Evolutionary conservation across 2,888 invertebrate species (phyloP).

Genomic region (Caenorhabditis afra): DNA sequence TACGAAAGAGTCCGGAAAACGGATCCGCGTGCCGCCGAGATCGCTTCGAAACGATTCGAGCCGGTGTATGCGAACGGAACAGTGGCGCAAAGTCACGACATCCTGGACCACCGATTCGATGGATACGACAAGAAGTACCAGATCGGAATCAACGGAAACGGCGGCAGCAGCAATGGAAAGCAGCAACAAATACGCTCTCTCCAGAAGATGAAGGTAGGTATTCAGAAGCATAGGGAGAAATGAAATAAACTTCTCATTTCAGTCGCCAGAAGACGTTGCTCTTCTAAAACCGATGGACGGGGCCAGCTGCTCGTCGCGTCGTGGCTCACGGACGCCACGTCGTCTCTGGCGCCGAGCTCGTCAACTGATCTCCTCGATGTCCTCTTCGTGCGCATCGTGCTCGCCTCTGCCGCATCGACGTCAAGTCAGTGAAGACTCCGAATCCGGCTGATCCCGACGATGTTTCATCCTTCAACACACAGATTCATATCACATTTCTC

Average conservation of each 20-base stretch:
- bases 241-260: constrained; percentile 7
- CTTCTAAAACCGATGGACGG: constrained; percentile 48
- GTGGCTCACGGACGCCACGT: constrained; percentile 38
- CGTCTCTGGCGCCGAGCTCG: constrained; percentile 50
- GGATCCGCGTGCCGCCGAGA: constrained; percentile 50
- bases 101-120: constrained; percentile 41
- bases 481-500: constrained; percentile 18
- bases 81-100: constrained; percentile 19
- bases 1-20: constrained; percentile 47
- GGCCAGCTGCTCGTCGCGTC: constrained; percentile 5
- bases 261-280: constrained; percentile 49
- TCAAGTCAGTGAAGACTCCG: constrained; percentile 55
- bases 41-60: constrained; percentile 52
- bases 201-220: constrained; percentile 29
- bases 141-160: constrained; percentile 1
- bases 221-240: background rate
- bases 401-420: constrained; percentile 47
- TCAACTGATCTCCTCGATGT: constrained; percentile 41
- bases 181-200: constrained; percentile 40
- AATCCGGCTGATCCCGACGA: constrained; percentile 30
- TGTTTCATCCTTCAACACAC: constrained; percentile 9
- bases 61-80: constrained; percentile 49
- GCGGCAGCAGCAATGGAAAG: constrained; percentile 20
- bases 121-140: constrained; percentile 53
- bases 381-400: constrained; percentile 52